phyloP scores from a whole-genome alignment of 2,113 vertebrate species.

The Acanthisitta chloris region DNA sequence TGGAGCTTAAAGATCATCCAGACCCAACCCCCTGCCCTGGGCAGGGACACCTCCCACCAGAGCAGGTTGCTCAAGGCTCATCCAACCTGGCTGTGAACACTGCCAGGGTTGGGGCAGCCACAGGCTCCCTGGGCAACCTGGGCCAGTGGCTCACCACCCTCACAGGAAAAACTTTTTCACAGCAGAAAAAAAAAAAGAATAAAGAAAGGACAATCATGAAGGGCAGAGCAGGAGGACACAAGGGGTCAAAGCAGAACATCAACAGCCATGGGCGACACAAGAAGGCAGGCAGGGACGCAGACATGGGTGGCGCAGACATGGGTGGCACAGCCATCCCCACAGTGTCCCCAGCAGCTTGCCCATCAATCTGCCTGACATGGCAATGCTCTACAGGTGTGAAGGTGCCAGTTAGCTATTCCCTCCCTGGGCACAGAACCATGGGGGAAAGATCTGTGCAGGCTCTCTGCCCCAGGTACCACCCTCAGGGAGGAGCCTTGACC shows the following conservation, averaged over 20 bases:
- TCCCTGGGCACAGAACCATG: neutral
- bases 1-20: too few species aligned
- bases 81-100: too few species aligned
- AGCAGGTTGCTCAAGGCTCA: too few species aligned
- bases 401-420: neutral
- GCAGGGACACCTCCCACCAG: too few species aligned
- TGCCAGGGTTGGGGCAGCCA: too few species aligned
- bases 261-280: neutral
- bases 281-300: neutral
- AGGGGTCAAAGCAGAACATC: neutral
- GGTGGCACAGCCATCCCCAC: rapidly evolving
- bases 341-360: neutral
- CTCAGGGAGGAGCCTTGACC: neutral
- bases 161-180: too few species aligned
- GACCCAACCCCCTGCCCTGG: too few species aligned
- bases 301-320: rapidly evolving
- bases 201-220: neutral
- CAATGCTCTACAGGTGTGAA: neutral
- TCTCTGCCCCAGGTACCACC: neutral
- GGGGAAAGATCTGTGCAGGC: neutral
- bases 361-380: rapidly evolving
- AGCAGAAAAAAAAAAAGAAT: too few species aligned
- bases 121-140: too few species aligned
- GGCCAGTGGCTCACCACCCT: too few species aligned
- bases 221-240: neutral